Percentiles rank a stretch among this genome's conserved stretches.
Conservation (phyloP, 2,888 invertebrate species). For the Drosophila subsilvestris region DNA sequence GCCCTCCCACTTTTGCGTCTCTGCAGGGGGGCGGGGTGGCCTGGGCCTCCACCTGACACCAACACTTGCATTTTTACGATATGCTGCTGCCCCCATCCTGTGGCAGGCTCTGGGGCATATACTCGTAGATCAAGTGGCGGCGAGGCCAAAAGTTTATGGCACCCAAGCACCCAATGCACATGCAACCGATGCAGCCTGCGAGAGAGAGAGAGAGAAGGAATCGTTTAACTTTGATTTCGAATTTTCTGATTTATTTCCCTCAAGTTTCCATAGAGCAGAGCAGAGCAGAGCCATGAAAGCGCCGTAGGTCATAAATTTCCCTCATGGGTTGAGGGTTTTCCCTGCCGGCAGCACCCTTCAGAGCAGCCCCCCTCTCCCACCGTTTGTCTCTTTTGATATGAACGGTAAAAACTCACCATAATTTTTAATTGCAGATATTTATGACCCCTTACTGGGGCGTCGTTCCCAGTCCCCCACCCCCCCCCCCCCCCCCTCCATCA, state of each 20-base stretch:
- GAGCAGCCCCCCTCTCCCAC: not conserved
- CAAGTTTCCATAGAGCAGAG: slow-evolving; percentile 43
- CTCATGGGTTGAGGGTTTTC: slow-evolving; percentile 21
- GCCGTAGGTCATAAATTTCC: slow-evolving; percentile 62
- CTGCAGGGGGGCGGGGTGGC: not conserved
- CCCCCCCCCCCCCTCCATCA: too few species aligned
- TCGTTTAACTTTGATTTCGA: slow-evolving; percentile 58
- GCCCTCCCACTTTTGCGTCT: not conserved
- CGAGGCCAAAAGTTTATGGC: not conserved
- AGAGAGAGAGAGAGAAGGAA: slow-evolving; percentile 25
- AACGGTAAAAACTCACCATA: slow-evolving; percentile 74
- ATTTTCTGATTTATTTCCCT: slow-evolving; percentile 67
- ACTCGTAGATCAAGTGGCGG: not conserved
- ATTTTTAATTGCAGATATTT: slow-evolving; percentile 78
- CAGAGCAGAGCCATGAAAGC: slow-evolving; percentile 16
- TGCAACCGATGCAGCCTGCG: not conserved
- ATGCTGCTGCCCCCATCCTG: not conserved
- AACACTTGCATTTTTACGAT: slow-evolving; percentile 61
- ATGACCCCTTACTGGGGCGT: slow-evolving; percentile 49
- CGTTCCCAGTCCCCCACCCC: slow-evolving; percentile 1
- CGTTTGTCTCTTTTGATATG: slow-evolving; percentile 32
- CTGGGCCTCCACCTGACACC: not conserved
- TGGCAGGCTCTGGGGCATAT: not conserved
- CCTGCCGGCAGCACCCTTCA: slow-evolving; percentile 3
- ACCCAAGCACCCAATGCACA: slow-evolving; percentile 1